Evolutionary conservation across 2,888 invertebrate genomes (phyloP).

Genomic region (Drosophila fungiperda): DNA sequence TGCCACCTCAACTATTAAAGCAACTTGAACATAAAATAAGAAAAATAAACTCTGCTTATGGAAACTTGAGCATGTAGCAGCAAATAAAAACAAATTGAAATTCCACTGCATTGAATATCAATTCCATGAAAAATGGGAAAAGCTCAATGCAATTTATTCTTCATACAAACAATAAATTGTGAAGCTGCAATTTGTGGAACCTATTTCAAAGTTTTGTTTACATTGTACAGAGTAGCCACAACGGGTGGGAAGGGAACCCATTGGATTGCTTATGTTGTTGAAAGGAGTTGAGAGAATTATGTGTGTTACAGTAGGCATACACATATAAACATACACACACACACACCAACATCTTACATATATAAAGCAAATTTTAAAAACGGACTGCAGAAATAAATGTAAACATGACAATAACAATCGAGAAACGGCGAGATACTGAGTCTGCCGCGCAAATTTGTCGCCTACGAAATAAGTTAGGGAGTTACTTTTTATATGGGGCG

Average conservation of each 20-base stretch:
- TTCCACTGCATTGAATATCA: constrained; percentile 10
- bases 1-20: neutral
- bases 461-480: constrained; percentile 49
- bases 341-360: neutral
- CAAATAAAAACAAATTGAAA: constrained; percentile 7
- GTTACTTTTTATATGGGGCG: constrained; percentile 34
- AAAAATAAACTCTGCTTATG: neutral
- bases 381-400: constrained; percentile 13
- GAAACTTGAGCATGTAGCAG: neutral
- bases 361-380: constrained; percentile 1
- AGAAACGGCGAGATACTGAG: constrained; percentile 8
- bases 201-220: constrained; percentile 46
- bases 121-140: constrained; percentile 18
- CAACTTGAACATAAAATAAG: neutral
- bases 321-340: neutral
- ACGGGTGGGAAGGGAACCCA: neutral
- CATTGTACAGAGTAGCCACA: constrained; percentile 12
- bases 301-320: constrained; percentile 29
- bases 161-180: neutral
- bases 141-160: constrained; percentile 20
- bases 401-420: constrained; percentile 20
- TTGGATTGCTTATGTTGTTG: constrained; percentile 32
- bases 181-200: constrained; percentile 25
- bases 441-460: constrained; percentile 42
- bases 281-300: constrained; percentile 66